Percentiles rank a stretch among this genome's conserved stretches.
Evolutionary conservation across 2,888 invertebrate species (phyloP).

Genomic region (Catocala nupta): DNA sequence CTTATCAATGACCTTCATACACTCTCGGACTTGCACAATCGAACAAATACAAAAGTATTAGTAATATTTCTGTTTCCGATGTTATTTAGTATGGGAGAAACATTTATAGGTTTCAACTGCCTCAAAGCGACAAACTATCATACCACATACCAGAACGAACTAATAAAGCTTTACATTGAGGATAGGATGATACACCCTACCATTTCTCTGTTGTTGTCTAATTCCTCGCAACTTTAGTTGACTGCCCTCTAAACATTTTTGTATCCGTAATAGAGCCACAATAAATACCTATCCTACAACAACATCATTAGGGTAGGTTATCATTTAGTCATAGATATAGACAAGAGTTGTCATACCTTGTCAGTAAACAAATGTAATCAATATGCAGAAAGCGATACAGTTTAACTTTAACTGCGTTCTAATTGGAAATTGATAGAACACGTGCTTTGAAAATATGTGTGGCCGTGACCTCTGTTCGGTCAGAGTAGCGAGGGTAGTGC

Average conservation of each 20-base stretch:
- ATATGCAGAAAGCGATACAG: slow-evolving; percentile 19
- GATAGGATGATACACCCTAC: too few relatives aligned
- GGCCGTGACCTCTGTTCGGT: slow-evolving; percentile 83
- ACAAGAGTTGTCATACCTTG: slow-evolving; percentile 13
- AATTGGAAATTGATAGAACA: slow-evolving; percentile 60
- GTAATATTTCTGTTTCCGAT: slow-evolving; percentile 47
- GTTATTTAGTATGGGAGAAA: slow-evolving; percentile 35
- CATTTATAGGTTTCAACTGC: slow-evolving; percentile 14
- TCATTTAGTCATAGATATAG: slow-evolving; percentile 1
- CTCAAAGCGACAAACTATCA: neutral
- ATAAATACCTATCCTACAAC: too few relatives aligned
- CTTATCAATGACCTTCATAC: slow-evolving; percentile 84
- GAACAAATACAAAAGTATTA: slow-evolving; percentile 58
- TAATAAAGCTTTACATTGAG: too few relatives aligned
- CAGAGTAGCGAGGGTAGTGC: slow-evolving; percentile 59
- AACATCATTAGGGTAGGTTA: neutral
- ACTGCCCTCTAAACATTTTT: too few relatives aligned
- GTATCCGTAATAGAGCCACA: too few relatives aligned
- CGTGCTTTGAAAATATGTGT: slow-evolving; percentile 72
- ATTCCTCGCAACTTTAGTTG: too few relatives aligned
- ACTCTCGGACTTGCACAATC: slow-evolving; percentile 71
- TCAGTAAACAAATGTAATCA: slow-evolving; percentile 16
- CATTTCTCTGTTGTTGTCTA: too few relatives aligned
- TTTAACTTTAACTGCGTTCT: slow-evolving; percentile 40
- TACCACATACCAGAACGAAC: too few relatives aligned